phyloP scores from a whole-genome alignment of 1,140 invertebrate genomes.

The Pomacea maculata region DNA sequence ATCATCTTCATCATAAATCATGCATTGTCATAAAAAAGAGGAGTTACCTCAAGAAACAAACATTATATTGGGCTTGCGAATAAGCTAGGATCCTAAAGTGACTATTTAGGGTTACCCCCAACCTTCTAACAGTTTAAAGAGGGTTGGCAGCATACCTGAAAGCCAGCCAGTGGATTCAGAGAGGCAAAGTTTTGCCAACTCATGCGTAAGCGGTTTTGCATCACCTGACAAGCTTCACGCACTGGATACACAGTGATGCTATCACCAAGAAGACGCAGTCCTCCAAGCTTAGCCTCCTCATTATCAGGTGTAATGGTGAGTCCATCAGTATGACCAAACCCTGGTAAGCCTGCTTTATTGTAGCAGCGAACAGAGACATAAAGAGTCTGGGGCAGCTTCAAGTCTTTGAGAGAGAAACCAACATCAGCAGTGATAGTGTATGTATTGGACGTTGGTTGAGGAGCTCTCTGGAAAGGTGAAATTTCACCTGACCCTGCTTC shows the following conservation, averaged over 20 bases:
- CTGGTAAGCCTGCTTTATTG: constrained; percentile 36
- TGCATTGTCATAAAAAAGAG: neutral
- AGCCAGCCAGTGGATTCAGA: neutral
- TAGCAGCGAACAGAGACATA: constrained; percentile 34
- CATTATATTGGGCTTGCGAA: neutral
- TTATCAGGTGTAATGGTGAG: constrained; percentile 27
- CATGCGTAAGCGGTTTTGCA: constrained; percentile 1
- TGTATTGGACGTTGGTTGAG: neutral
- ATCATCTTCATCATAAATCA: neutral
- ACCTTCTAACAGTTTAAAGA: too few relatives aligned
- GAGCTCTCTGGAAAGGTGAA: neutral
- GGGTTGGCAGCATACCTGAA: neutral
- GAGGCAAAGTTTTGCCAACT: constrained; percentile 2
- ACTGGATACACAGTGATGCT: constrained; percentile 22
- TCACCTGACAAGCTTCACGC: constrained; percentile 23
- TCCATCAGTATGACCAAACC: constrained; percentile 29
- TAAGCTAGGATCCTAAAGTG: neutral
- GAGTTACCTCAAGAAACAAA: neutral
- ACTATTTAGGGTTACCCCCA: too few relatives aligned
- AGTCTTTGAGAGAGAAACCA: neutral
- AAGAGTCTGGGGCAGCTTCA: constrained; percentile 2
- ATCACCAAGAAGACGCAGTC: constrained; percentile 14
- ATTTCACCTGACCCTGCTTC: constrained; percentile 7
- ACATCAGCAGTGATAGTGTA: constrained; percentile 2
- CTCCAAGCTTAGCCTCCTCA: neutral